phyloP scores from a whole-genome alignment of 2,113 vertebrate genomes.

The Pseudorhombus dupliciocellatus region DNA sequence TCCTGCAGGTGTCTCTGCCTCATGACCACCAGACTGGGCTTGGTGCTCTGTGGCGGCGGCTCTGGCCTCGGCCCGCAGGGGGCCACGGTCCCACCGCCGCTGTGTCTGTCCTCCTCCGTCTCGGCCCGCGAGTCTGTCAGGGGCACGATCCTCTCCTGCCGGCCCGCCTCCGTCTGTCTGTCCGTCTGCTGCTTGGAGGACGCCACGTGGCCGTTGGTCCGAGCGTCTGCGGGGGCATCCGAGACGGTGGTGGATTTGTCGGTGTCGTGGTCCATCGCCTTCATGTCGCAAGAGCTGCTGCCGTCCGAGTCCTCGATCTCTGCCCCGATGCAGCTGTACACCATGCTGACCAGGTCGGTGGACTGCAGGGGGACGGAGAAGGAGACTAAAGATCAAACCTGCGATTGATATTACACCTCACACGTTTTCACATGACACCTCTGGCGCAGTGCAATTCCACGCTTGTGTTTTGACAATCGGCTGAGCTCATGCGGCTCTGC shows the following conservation, averaged over 20 bases:
- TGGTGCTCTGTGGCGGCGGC: constrained; percentile 76
- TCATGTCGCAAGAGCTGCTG: constrained; percentile 70
- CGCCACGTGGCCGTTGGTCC: constrained; percentile 62
- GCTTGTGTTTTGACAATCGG: neutral
- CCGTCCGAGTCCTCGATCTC: constrained; percentile 75
- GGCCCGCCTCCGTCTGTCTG: constrained; percentile 57
- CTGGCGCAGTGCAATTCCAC: neutral
- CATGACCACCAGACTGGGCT: constrained; percentile 72
- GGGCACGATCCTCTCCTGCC: constrained; percentile 68
- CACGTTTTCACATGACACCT: neutral
- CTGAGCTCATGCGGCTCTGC: neutral
- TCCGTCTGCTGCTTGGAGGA: constrained; percentile 58
- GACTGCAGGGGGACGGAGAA: constrained; percentile 54
- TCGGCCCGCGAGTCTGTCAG: constrained; percentile 54
- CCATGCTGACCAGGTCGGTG: constrained; percentile 80
- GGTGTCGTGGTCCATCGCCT: constrained; percentile 38
- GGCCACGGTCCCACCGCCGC: constrained; percentile 12
- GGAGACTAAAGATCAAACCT: neutral
- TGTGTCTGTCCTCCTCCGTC: constrained; percentile 51
- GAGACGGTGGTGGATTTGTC: constrained; percentile 52
- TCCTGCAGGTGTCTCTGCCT: constrained; percentile 82
- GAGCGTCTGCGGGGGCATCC: constrained; percentile 43
- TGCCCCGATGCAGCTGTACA: constrained; percentile 79
- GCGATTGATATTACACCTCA: neutral
- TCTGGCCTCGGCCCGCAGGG: constrained; percentile 64